phyloP scores from a whole-genome alignment of 2,888 invertebrate species.

The Aphidius colemani region DNA sequence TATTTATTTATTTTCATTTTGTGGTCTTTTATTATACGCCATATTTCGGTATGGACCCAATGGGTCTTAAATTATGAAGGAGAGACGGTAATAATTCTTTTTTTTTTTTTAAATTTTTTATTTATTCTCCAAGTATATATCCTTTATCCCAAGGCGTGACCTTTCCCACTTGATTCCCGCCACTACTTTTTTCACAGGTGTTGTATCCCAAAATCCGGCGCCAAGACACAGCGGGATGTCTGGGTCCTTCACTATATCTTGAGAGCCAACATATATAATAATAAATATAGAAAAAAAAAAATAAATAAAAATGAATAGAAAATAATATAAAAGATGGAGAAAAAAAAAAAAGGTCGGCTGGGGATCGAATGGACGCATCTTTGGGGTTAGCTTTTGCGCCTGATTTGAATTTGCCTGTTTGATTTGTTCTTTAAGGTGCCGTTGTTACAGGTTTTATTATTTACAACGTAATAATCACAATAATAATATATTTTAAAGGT shows the following conservation, averaged over 20 bases:
- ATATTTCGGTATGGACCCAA: no score
- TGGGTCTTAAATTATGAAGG: no score
- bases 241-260: constrained; percentile 27
- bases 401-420: constrained; percentile 16
- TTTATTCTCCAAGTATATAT: no score
- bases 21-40: no score
- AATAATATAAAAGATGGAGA: constrained; percentile 14
- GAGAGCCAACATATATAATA: constrained; percentile 17
- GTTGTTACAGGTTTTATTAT: background rate
- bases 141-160: constrained; percentile 16
- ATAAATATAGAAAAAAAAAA: constrained; percentile 11
- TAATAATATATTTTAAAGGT: no score
- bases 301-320: constrained; percentile 17
- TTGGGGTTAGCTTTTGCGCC: constrained; percentile 13
- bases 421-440: constrained; percentile 14
- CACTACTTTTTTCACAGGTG: constrained; percentile 42
- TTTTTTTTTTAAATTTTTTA: no score
- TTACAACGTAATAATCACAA: no score
- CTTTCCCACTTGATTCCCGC: constrained; percentile 27
- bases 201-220: constrained; percentile 33
- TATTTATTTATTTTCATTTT: no score
- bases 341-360: constrained; percentile 5
- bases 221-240: constrained; percentile 45
- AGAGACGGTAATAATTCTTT: no score
- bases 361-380: constrained; percentile 9